phyloP scores from a whole-genome alignment of 64 coral and sea anemone species.

The Montipora sp. region DNA sequence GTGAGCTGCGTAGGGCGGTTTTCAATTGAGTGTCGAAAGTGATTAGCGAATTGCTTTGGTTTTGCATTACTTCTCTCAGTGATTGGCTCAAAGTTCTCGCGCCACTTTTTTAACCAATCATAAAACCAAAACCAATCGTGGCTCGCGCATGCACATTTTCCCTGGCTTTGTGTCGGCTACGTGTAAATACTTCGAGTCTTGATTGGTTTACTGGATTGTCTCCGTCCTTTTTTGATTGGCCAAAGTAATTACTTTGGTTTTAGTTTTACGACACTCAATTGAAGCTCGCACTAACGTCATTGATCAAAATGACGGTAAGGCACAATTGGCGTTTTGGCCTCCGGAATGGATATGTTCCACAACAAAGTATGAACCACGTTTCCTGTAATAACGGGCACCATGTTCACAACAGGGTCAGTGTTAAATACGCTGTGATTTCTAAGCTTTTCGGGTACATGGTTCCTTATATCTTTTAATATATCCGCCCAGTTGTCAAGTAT shows the following conservation, averaged over 20 bases:
- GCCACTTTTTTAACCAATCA: too few relatives aligned
- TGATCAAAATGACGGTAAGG: constrained; percentile 72
- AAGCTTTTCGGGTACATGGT: constrained; percentile 25
- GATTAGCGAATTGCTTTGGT: too few relatives aligned
- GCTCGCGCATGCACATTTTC: too few relatives aligned
- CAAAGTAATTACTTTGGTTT: too few relatives aligned
- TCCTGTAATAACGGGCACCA: constrained; percentile 50
- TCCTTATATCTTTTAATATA: constrained; percentile 71
- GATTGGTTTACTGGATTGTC: too few relatives aligned
- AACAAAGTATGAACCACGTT: constrained; percentile 39
- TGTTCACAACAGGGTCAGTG: constrained; percentile 56
- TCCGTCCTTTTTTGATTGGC: too few relatives aligned
- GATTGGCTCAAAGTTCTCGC: too few relatives aligned
- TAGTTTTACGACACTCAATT: neutral
- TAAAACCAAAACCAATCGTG: too few relatives aligned
- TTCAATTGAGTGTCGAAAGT: too few relatives aligned
- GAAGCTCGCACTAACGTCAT: neutral
- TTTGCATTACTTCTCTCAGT: too few relatives aligned
- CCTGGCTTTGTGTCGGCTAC: too few relatives aligned
- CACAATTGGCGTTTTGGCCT: constrained; percentile 57
- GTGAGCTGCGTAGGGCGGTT: neutral
- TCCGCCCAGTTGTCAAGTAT: constrained; percentile 77
- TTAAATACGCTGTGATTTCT: constrained; percentile 60
- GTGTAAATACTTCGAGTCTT: too few relatives aligned
- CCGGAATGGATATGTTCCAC: constrained; percentile 76